Evolutionary conservation across 2,888 invertebrate species (phyloP).

Genomic region (Caenorhabditis afra): DNA sequence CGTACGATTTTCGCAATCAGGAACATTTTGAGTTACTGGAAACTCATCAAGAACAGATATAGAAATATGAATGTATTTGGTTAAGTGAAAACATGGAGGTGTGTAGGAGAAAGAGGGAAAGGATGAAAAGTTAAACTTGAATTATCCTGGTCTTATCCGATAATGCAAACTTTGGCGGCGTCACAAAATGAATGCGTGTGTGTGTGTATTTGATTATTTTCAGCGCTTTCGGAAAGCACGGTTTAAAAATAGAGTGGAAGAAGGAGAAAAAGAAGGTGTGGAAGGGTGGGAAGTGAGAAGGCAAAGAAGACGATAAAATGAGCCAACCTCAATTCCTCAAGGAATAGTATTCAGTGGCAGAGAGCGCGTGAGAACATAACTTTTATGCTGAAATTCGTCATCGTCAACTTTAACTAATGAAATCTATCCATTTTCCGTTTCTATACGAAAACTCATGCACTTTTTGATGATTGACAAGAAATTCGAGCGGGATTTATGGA

Average conservation of each 20-base stretch:
- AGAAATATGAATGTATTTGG: no score
- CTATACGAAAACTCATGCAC: neutral
- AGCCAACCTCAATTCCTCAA: slow-evolving; percentile 1
- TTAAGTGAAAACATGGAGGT: slow-evolving; percentile 10
- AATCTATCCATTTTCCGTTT: neutral
- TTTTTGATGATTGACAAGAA: neutral
- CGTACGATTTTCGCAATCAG: slow-evolving; percentile 79
- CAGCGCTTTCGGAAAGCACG: no score
- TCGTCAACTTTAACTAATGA: slow-evolving; percentile 5
- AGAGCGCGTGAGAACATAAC: neutral
- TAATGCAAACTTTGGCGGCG: neutral
- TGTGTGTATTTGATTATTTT: no score
- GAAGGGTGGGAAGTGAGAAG: neutral
- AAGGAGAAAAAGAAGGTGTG: neutral
- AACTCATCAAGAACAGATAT: no score
- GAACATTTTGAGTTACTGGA: slow-evolving; percentile 71
- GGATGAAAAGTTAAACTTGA: neutral
- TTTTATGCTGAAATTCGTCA: slow-evolving; percentile 14
- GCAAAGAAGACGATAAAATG: slow-evolving; percentile 3
- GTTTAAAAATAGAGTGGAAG: no score
- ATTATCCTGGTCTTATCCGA: no score
- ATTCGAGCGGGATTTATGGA: no score
- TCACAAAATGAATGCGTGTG: no score
- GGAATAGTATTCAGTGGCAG: neutral
- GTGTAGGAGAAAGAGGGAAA: slow-evolving; percentile 5